Base-by-base conservation (phyloP, 1,140 invertebrate species). In the Heliconius eleuchia region DNA sequence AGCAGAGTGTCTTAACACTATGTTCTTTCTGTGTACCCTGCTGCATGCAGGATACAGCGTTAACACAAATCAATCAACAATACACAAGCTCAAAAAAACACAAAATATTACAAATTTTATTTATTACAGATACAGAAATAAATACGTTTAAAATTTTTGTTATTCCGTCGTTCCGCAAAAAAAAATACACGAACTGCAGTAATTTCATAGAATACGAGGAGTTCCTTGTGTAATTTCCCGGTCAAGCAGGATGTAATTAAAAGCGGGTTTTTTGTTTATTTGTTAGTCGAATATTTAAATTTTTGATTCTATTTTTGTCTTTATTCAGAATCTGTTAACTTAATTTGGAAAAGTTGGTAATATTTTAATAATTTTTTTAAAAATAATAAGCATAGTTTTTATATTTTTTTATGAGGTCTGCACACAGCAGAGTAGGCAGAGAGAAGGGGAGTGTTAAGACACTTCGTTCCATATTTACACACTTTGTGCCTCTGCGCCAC, bases 201-300 rank as follows among this genome's bases (percentile, higher is more conserved):
- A 73, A 78, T 78, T 78, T 78, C 50, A n/a, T 37, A 52, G 74
- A 70, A 30, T n/a, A 78, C 72, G 57, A 60, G 55, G n/a, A 73
- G 60, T 76, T 73, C 71, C 76, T 79, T 73, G 66, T 79, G 66
- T 74, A 74, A 74, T 71, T 82, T 71, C 76, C 73, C 72, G 77
- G 72, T 82, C 77, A 80, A 88, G 76, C 74, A 80, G 75, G 79
- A 84, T 85, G 84, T 88, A 86, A 90, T 88, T 87, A 86, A 85
- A 83, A 79, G 77, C 73, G 77, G 77, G 74, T 85, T 84, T 57
- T 60, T 60, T 60, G 82, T 77, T 79, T 88, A 83, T 88, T 89
- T 89, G 85, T 80, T 46, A 46, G 42, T 46, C 16, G 16, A 16
- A 46, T 16, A 46, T 46, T 16, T 16, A 16, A 46, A 46, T 46